Base-by-base conservation (phyloP, 2,113 vertebrate species). In the Caranx melampygus region DNA sequence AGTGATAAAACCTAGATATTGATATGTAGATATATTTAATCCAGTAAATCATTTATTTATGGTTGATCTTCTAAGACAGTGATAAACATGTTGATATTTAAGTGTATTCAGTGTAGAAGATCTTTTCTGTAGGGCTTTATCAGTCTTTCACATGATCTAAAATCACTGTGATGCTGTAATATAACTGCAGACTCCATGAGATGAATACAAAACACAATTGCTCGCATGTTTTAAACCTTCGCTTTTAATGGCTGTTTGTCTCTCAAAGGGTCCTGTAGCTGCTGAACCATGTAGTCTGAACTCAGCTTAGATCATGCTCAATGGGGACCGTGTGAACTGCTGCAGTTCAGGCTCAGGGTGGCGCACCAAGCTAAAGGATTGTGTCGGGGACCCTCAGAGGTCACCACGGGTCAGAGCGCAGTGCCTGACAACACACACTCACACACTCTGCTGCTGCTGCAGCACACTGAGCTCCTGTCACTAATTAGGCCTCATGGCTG, bases 361-460 rank as follows among this genome's bases (percentile, higher is more conserved):
- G 94, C 94, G 94, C 92, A 82, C 91, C 87, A 91, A 89, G 87
- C 92, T 72, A 92, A 87, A 87, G 83, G 92, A 94, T 92, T 90
- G 88, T 79, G 84, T 71, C 60, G 12, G 82, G 78, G 90, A 77
- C 64, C 83, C 79, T 80, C 81, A 47, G 18, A 74, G 93, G 93
- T 95, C 94, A 92, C 78, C 92, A 91, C 89, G 94, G 93, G 92
- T 94, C 93, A 93, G 70, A 81, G 90, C 84, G 69, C 91, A 86
- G 87, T 45, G 89, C 94, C 82, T 90, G 88, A 93, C 94, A 93
- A 93, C 93, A 76, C 81, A 66, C 33, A 75, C 26, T 26, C 33
- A 76, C 54, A 63, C 49, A 8, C 52, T 47, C 12, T 26, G 52
- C 20, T 54, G 52, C 52, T 21, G 51, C 55, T 34, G 67, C 71